Evolutionary conservation across 2,113 vertebrate genomes (phyloP), one percentile per base, ranked within the genome.

Genomic region (Ptilorrhoa leucosticta): DNA sequence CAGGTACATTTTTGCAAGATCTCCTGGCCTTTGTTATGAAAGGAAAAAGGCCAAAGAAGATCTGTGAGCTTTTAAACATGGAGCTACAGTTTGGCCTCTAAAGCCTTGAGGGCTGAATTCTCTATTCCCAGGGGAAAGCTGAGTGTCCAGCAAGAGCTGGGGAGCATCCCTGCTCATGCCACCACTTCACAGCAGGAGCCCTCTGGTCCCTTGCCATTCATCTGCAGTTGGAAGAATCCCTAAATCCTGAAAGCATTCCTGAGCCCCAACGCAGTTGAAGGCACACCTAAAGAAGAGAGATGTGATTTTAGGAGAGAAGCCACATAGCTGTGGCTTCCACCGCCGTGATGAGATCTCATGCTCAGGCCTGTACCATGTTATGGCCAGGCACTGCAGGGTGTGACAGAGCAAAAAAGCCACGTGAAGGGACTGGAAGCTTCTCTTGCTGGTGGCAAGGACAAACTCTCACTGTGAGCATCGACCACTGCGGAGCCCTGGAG

Each of bases 381-480:
- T 3, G 6, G 54, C 21, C 4, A 3, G 75, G 78, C 61, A 42
- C 45, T 48, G n/a, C 42, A 85, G 90, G 83, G 82, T 30, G 70
- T 22, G 40, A 88, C 50, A 40, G 48, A 39, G 75, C 37, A 44
- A 63, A 35, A 64, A 77, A 88, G 48, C 42, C 51, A 51, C 1
- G 4, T n/a, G 37, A 50, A 89, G 42, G 64, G 83, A 80, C 79
- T n/a, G 45, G 83, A 71, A 92, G 44, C 60, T 83, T 92, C 81
- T 71, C 81, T 89, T 68, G 81, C 73, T 83, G 28, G 64, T 37
- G 85, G 90, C 90, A 97, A 96, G 87, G 87, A 83, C 84, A 88
- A 93, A 76, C 31, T 27, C 58, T 45, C 8, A 1, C 78, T 85
- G 84, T 1, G 9, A 85, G 56, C 64, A 71, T 68, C 12, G 28